A percentile compares a stretch with the other conserved stretches of the same genome.
Evolutionary conservation across 2,113 vertebrate genomes (phyloP).

Genomic region (Cairina moschata): DNA sequence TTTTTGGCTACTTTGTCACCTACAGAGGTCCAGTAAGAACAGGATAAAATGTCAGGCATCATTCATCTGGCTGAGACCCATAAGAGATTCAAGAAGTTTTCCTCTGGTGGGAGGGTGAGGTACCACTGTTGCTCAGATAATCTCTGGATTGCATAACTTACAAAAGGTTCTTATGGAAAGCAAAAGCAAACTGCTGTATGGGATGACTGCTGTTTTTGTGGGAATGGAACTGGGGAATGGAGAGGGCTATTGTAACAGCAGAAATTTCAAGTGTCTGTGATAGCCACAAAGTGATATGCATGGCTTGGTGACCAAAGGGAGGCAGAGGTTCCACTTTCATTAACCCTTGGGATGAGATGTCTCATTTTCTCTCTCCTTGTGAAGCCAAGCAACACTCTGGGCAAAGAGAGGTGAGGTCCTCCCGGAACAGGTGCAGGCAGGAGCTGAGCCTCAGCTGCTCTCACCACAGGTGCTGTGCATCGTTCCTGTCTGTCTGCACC

Average conservation of each 20-base stretch:
- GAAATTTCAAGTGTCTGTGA: neutral
- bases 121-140: neutral
- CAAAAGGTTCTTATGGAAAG: neutral
- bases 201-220: neutral
- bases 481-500: rapidly evolving
- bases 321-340: neutral
- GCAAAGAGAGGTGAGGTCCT: neutral
- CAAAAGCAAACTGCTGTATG: rapidly evolving
- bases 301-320: rapidly evolving
- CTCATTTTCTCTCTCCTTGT: neutral
- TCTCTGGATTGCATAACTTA: neutral
- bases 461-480: neutral
- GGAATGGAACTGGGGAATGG: neutral
- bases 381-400: neutral
- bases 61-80: neutral
- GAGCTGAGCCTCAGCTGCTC: neutral
- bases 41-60: neutral
- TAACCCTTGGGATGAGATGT: neutral
- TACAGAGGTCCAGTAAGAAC: neutral
- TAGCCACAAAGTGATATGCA: neutral
- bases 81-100: neutral
- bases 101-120: neutral
- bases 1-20: neutral
- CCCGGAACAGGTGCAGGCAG: neutral
- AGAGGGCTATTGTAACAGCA: neutral